A percentile compares a stretch with the other conserved stretches of the same genome.
phyloP scores from a whole-genome alignment of 2,888 invertebrate species.

The Noctua janthe region DNA sequence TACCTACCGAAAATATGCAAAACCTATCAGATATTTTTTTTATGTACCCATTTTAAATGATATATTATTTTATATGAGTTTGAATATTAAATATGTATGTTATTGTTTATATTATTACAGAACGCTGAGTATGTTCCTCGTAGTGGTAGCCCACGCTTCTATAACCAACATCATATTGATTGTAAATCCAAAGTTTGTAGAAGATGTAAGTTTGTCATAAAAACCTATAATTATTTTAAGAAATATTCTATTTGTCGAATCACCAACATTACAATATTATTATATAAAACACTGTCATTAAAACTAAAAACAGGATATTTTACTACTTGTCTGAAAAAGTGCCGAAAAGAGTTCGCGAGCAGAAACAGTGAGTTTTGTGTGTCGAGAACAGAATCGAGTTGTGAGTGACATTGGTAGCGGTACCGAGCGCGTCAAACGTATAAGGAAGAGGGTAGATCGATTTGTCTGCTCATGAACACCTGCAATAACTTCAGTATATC shows the following conservation, averaged over 20 bases:
- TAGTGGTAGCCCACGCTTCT: constrained; percentile 50
- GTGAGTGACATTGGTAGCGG: too few relatives aligned
- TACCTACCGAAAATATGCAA: background rate
- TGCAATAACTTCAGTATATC: too few relatives aligned
- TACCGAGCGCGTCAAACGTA: too few relatives aligned
- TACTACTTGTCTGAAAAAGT: too few relatives aligned
- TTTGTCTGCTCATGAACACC: too few relatives aligned
- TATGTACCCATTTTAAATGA: background rate
- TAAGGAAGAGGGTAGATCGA: too few relatives aligned
- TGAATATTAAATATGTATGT: background rate
- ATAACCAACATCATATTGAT: constrained; percentile 1
- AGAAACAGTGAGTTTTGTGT: too few relatives aligned
- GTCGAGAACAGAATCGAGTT: too few relatives aligned
- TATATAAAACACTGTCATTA: too few relatives aligned
- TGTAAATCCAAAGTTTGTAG: constrained; percentile 60
- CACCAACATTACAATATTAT: background rate
- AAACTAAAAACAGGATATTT: background rate
- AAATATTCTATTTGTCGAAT: background rate
- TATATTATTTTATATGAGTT: background rate
- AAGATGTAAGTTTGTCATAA: constrained; percentile 64
- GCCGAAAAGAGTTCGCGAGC: too few relatives aligned
- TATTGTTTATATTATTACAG: constrained; percentile 18
- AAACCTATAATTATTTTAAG: background rate
- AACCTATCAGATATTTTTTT: background rate
- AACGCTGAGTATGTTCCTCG: background rate